A percentile compares a stretch with the other conserved stretches of the same genome.
These are phyloP conservation scores for Suncus etruscus DNA, from an alignment of 2,113 vertebrate genomes.

Conservation along the genomic window DNA sequence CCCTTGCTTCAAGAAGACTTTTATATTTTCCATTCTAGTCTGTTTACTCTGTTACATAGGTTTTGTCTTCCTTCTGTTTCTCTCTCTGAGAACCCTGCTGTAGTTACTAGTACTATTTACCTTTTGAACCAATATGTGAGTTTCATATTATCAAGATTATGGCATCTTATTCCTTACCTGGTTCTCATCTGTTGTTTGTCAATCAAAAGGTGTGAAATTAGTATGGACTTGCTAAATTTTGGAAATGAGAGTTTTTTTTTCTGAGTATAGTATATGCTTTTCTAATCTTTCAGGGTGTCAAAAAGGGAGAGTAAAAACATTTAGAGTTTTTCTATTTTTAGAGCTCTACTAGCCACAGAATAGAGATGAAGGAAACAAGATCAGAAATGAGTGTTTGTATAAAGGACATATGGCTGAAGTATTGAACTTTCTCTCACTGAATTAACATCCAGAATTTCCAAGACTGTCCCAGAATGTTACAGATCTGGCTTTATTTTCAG, in stretches of 20 bases:
- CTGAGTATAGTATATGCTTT: neutral
- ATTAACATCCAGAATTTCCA: neutral
- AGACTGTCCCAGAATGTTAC: neutral
- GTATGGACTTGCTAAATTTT: neutral
- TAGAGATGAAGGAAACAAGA: neutral
- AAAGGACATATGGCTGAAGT: neutral
- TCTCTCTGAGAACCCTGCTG: neutral
- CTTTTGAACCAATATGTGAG: neutral
- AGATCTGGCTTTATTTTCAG: constrained; percentile 1
- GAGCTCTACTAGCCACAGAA: neutral
- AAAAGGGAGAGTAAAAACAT: neutral
- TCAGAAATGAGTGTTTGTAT: neutral
- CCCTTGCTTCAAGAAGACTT: neutral
- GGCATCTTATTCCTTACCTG: neutral
- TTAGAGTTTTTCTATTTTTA: constrained; percentile 33
- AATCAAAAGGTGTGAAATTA: neutral
- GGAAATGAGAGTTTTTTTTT: neutral
- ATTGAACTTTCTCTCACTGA: neutral
- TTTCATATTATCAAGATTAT: neutral
- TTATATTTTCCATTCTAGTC: neutral
- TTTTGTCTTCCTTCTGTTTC: neutral
- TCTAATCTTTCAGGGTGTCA: neutral
- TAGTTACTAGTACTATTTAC: neutral
- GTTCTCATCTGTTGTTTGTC: neutral
- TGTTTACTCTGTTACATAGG: neutral